phyloP scores from a whole-genome alignment of 2,113 vertebrate species.

The Pleuronectes platessa region DNA sequence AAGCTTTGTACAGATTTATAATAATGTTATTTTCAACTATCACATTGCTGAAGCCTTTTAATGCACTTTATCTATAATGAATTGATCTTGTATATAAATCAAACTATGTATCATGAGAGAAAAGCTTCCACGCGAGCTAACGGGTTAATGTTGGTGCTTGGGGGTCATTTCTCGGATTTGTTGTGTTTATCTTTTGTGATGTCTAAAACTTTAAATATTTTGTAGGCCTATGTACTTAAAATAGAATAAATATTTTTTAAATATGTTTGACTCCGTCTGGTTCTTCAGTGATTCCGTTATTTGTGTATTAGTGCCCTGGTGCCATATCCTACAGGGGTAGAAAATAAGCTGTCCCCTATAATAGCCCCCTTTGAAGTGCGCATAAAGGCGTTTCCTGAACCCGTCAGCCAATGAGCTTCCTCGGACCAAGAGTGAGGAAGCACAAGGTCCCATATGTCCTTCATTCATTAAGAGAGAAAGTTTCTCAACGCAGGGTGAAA shows the following conservation, averaged over 20 bases:
- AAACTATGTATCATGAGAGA: neutral
- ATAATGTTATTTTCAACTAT: neutral
- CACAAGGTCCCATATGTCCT: slow-evolving; percentile 80
- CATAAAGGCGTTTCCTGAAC: slow-evolving; percentile 78
- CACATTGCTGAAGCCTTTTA: neutral
- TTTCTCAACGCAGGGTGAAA: slow-evolving; percentile 24
- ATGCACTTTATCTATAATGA: slow-evolving; percentile 60
- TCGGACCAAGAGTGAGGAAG: slow-evolving; percentile 75
- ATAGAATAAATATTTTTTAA: slow-evolving; percentile 65
- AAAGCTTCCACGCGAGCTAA: slow-evolving; percentile 4
- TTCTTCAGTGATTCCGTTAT: slow-evolving; percentile 8
- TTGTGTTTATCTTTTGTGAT: slow-evolving; percentile 20
- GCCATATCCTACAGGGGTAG: slow-evolving; percentile 35
- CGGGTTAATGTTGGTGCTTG: neutral
- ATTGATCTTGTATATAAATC: neutral
- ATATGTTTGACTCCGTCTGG: neutral
- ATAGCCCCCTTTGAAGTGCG: slow-evolving; percentile 77
- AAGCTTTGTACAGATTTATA: neutral
- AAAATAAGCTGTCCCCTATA: slow-evolving; percentile 55
- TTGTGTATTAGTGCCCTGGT: slow-evolving; percentile 66
- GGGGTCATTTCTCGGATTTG: neutral
- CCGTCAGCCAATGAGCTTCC: slow-evolving; percentile 74
- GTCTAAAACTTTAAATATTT: slow-evolving; percentile 24
- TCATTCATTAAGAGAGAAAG: slow-evolving; percentile 78
- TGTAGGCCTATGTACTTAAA: slow-evolving; percentile 18